Percentiles rank a stretch among this genome's conserved stretches.
These are phyloP conservation scores for Morphnarchus princeps DNA, from an alignment of 2,113 vertebrate species.

Conservation along the genomic window DNA sequence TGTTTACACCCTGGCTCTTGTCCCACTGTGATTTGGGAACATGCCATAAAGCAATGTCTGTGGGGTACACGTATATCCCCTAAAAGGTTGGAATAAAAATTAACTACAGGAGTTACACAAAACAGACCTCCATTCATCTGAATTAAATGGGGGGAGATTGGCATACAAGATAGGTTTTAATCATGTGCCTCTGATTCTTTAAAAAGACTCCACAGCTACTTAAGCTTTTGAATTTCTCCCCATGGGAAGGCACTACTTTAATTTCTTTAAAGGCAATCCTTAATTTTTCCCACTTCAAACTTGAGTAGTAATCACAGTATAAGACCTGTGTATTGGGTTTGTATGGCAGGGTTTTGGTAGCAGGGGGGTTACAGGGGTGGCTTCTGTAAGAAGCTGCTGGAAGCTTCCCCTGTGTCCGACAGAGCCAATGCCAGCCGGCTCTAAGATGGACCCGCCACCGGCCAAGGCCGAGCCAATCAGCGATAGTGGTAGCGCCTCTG, in stretches of 20 bases:
- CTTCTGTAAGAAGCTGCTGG: no score
- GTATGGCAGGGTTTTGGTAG: no score
- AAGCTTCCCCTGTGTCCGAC: no score
- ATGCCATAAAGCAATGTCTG: neutral
- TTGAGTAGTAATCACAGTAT: neutral
- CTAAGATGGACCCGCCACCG: accelerated
- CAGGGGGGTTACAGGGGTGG: no score
- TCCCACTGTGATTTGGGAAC: neutral
- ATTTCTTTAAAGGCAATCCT: neutral
- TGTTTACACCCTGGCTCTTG: neutral
- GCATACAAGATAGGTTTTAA: neutral
- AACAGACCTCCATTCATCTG: neutral
- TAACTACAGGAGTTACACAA: neutral
- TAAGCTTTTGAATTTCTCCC: neutral
- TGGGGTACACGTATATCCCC: neutral
- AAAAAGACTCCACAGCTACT: neutral
- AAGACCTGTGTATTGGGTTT: neutral
- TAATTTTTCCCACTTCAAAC: neutral
- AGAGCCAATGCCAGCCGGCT: no score
- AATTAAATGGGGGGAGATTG: neutral
- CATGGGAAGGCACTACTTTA: neutral
- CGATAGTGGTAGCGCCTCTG: no score
- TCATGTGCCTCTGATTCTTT: neutral
- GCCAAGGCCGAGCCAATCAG: no score
- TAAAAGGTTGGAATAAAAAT: neutral